Evolutionary conservation across 92 coral and sea anemone species (phyloP).

Genomic region (Pocillopora meandrina): DNA sequence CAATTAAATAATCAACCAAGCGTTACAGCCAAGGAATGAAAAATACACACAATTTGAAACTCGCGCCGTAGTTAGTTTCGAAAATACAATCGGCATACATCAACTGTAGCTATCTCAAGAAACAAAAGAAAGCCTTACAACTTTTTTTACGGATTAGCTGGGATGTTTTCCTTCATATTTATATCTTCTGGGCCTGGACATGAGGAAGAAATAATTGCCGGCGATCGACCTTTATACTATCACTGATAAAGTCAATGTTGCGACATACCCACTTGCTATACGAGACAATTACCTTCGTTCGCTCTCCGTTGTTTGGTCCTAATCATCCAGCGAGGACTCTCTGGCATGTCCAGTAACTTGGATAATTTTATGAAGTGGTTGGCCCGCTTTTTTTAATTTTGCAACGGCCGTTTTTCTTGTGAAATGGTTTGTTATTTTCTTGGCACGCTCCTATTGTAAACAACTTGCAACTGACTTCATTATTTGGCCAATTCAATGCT

Average conservation of each 20-base stretch:
- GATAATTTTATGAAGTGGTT: constrained; percentile 35
- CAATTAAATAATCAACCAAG: too few species aligned
- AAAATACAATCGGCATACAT: not conserved
- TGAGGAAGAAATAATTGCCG: not conserved
- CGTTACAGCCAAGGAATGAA: too few species aligned
- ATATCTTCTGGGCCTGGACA: not conserved
- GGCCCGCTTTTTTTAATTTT: constrained; percentile 36
- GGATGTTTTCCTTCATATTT: not conserved
- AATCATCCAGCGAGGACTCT: constrained; percentile 56
- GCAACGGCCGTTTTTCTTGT: constrained; percentile 19
- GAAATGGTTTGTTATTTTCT: constrained; percentile 18
- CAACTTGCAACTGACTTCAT: constrained; percentile 50
- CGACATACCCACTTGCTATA: constrained; percentile 35
- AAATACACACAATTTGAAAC: too few species aligned
- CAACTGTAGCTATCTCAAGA: constrained; percentile 16
- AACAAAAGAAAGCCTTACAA: not conserved
- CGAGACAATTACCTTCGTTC: constrained; percentile 48
- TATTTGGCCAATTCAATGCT: constrained; percentile 44
- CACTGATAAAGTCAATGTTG: not conserved
- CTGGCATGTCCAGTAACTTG: constrained; percentile 53
- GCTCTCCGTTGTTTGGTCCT: constrained; percentile 35
- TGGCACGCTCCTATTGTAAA: constrained; percentile 18
- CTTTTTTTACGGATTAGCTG: not conserved
- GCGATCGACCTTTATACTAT: not conserved
- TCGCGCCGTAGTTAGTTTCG: not conserved